Percentiles rank a stretch among this genome's conserved stretches.
Evolutionary conservation across 2,797 vertebrate species (phyloP).

Genomic region (Chloroceryle inda): DNA sequence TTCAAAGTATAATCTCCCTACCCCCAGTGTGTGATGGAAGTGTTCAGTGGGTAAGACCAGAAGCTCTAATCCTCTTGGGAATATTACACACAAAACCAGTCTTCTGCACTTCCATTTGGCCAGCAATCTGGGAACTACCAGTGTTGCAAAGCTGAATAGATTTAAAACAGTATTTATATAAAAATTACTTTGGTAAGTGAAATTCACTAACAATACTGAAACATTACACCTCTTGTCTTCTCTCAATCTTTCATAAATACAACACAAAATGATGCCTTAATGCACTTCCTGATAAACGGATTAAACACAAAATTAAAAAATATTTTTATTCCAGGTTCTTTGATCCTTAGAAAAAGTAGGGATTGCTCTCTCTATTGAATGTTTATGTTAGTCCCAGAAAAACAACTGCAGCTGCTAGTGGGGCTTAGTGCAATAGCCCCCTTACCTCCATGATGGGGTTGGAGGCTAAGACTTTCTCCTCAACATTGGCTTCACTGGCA

Average conservation of each 20-base stretch:
- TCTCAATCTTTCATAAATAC: background rate
- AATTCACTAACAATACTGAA: background rate
- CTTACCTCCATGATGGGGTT: constrained; percentile 99
- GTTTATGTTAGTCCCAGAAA: background rate
- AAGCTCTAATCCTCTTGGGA: background rate
- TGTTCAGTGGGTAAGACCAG: background rate
- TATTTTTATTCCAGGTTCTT: background rate
- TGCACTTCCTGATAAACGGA: background rate
- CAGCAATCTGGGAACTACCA: background rate
- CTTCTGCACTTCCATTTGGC: background rate
- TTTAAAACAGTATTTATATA: background rate
- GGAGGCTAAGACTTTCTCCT: constrained; percentile 96
- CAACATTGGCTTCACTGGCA: constrained; percentile 94
- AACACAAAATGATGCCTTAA: background rate
- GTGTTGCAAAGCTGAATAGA: background rate
- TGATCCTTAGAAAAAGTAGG: background rate
- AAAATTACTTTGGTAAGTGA: background rate
- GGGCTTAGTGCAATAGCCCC: background rate
- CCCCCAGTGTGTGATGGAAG: background rate
- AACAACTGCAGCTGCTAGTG: background rate
- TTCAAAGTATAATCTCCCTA: background rate
- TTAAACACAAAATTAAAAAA: background rate
- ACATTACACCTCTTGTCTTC: background rate
- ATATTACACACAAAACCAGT: background rate
- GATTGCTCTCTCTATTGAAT: background rate